Conservation (phyloP, 2,797 vertebrate species). For the Myioborus miniatus region DNA sequence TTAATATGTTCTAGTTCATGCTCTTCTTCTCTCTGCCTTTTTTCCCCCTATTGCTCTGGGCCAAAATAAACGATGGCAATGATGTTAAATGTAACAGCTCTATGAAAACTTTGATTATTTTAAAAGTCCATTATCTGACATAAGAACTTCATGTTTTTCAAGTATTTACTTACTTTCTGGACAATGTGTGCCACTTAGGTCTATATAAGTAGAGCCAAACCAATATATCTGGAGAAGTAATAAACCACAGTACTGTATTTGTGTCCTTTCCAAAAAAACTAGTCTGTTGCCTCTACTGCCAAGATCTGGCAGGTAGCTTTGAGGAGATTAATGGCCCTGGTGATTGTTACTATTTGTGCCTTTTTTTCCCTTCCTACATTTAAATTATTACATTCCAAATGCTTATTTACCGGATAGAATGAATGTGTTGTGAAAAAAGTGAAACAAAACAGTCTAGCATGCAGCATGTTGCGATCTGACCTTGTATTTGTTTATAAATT, state of each 20-base stretch:
- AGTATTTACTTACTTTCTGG: conserved; percentile 34
- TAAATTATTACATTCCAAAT: background rate
- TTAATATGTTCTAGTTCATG: background rate
- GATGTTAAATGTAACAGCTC: background rate
- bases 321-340: conserved; percentile 32
- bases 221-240: conserved; percentile 39
- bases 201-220: conserved; percentile 21
- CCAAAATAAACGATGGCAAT: background rate
- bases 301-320: conserved; percentile 57
- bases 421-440: background rate
- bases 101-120: background rate
- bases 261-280: conserved; percentile 16
- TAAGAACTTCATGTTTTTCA: conserved; percentile 15
- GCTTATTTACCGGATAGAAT: background rate
- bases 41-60: background rate
- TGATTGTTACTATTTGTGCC: conserved; percentile 14
- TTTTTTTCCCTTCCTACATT: background rate
- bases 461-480: background rate
- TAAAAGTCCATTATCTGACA: background rate
- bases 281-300: conserved; percentile 19
- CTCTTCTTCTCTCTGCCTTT: background rate
- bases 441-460: background rate
- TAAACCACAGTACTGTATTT: conserved; percentile 2
- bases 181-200: background rate
- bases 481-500: background rate